phyloP scores from a whole-genome alignment of 2,888 invertebrate species.

The Cephalotes varians region DNA sequence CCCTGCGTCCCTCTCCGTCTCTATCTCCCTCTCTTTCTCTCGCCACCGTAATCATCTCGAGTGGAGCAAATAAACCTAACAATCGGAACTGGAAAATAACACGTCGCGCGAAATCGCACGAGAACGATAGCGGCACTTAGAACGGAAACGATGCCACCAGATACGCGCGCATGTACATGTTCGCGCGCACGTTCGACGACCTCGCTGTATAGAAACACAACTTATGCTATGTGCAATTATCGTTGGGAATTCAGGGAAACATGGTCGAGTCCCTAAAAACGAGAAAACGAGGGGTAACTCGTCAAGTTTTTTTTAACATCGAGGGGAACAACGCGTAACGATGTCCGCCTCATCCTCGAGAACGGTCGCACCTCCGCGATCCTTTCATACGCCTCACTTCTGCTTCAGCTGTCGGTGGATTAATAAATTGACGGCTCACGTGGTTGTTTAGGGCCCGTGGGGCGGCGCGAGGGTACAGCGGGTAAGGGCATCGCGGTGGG shows the following conservation, averaged over 20 bases:
- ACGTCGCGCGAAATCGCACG: slow-evolving; percentile 40
- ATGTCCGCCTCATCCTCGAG: slow-evolving; percentile 47
- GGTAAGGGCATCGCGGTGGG: slow-evolving; percentile 62
- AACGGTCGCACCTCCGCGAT: slow-evolving; percentile 65
- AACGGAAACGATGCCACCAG: slow-evolving; percentile 60
- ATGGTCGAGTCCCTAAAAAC: background rate
- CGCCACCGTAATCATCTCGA: slow-evolving; percentile 36
- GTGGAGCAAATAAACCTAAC: slow-evolving; percentile 60
- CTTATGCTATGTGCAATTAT: slow-evolving; percentile 17
- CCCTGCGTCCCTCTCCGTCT: background rate
- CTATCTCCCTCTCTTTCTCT: background rate
- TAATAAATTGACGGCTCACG: slow-evolving; percentile 72
- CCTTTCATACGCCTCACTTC: slow-evolving; percentile 60
- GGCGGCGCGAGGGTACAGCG: background rate
- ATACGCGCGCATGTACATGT: slow-evolving; percentile 1
- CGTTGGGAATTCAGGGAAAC: background rate
- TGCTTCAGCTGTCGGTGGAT: slow-evolving; percentile 62
- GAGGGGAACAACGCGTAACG: slow-evolving; percentile 37
- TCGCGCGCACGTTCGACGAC: slow-evolving; percentile 43
- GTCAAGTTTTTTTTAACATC: slow-evolving; percentile 31
- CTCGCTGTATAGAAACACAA: background rate
- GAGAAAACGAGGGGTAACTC: background rate
- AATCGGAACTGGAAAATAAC: slow-evolving; percentile 65
- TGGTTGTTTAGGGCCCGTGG: slow-evolving; percentile 34
- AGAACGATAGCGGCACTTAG: slow-evolving; percentile 62